phyloP scores from a whole-genome alignment of 2,797 vertebrate species.

The Coccyzus lansbergi region DNA sequence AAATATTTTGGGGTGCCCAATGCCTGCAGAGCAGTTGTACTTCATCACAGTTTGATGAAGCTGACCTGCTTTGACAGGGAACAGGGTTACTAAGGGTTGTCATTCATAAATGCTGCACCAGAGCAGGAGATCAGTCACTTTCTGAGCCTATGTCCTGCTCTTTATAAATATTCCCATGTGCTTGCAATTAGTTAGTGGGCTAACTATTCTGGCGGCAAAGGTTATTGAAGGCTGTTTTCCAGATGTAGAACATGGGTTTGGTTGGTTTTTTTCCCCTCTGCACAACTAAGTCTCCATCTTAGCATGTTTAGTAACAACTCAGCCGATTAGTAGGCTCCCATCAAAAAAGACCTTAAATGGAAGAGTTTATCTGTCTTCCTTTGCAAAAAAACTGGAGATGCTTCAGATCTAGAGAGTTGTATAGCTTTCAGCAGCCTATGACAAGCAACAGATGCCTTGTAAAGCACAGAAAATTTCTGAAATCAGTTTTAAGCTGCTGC shows the following conservation, averaged over 20 bases:
- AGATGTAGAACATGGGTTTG: background rate
- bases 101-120: conserved; percentile 36
- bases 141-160: conserved; percentile 17
- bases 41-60: conserved; percentile 38
- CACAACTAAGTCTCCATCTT: conserved; percentile 4
- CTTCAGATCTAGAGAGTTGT: background rate
- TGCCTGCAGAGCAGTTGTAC: conserved; percentile 35
- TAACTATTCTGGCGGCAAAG: conserved; percentile 38
- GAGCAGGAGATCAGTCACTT: conserved; percentile 48
- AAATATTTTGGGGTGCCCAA: conserved; percentile 13
- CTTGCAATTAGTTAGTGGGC: conserved; percentile 63
- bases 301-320: conserved; percentile 34
- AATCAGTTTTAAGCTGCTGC: background rate
- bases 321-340: conserved; percentile 30
- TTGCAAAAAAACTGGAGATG: background rate
- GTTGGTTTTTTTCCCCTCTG: background rate
- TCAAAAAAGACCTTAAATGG: background rate
- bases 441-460: background rate
- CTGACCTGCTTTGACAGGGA: conserved; percentile 47
- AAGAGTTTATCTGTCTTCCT: conserved; percentile 1
- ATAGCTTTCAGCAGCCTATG: background rate
- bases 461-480: background rate
- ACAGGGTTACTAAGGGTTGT: conserved; percentile 45
- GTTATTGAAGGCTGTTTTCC: conserved; percentile 53
- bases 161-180: conserved; percentile 70